phyloP scores from a whole-genome alignment of 1,140 invertebrate genomes.

The honey bee (Apis mellifera) region DNA sequence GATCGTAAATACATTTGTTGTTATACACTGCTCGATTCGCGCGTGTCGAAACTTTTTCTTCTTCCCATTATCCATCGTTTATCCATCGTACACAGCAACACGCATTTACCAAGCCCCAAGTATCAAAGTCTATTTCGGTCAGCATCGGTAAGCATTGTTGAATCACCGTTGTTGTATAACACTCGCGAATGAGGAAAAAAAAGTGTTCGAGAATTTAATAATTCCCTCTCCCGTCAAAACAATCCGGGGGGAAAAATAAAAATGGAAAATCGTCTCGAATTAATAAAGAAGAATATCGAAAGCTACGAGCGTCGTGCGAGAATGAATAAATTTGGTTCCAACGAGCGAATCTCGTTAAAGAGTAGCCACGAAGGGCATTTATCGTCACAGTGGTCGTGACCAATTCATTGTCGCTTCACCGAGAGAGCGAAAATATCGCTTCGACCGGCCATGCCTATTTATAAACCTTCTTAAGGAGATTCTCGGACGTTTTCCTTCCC shows the following conservation, averaged over 20 bases:
- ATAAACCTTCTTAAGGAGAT: constrained; percentile 56
- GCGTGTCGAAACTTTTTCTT: neutral
- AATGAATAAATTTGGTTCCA: no score
- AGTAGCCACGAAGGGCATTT: constrained; percentile 26
- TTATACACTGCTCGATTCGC: neutral
- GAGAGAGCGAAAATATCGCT: constrained; percentile 52
- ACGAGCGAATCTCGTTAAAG: constrained; percentile 13
- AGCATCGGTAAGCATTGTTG: neutral
- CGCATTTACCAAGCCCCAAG: neutral
- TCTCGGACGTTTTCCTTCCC: constrained; percentile 35
- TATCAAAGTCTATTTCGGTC: constrained; percentile 32
- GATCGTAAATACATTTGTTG: neutral
- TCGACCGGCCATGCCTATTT: constrained; percentile 50
- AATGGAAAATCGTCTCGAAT: no score
- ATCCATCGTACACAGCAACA: neutral
- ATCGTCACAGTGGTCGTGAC: constrained; percentile 40
- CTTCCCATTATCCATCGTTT: neutral
- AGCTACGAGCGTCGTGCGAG: no score
- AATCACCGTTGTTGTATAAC: constrained; percentile 13
- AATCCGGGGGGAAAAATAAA: neutral
- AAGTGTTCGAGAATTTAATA: neutral
- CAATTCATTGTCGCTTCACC: constrained; percentile 57
- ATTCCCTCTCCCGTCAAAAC: constrained; percentile 16
- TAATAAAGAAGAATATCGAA: no score
- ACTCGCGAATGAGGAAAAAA: constrained; percentile 9